Conservation (phyloP, 2,113 vertebrate genomes). For the Rostratula benghalensis region DNA sequence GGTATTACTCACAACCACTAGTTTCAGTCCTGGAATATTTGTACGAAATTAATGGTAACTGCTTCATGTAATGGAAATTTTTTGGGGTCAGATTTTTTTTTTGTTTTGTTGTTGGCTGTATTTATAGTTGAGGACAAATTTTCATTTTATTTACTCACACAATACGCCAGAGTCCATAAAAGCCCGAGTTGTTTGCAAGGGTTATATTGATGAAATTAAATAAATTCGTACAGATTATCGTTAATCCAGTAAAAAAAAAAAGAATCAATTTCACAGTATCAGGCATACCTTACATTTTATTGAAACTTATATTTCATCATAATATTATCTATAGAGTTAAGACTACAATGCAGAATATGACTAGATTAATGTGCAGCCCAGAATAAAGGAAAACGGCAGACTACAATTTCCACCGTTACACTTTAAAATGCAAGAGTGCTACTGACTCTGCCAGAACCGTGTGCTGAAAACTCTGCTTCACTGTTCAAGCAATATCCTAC, state of each 20-base stretch:
- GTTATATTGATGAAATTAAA: neutral
- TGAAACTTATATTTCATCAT: neutral
- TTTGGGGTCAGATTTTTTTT: neutral
- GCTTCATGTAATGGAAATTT: neutral
- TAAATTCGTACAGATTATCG: neutral
- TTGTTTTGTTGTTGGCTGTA: neutral
- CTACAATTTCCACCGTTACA: neutral
- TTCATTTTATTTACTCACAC: neutral
- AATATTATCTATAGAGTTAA: neutral
- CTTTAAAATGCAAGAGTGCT: neutral
- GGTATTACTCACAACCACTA: neutral
- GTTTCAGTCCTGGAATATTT: neutral
- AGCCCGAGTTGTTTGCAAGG: neutral
- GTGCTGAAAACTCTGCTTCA: neutral
- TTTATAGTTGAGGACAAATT: neutral
- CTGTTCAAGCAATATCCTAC: neutral
- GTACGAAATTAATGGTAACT: neutral
- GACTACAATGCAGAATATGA: neutral
- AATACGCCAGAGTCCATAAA: neutral
- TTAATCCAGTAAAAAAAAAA: neutral
- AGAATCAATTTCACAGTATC: neutral
- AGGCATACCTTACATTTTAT: neutral
- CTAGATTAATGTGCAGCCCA: neutral
- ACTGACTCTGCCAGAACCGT: neutral
- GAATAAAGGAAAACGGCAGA: neutral